These are phyloP conservation scores for Callionymus lyra DNA, from an alignment of 2,113 vertebrate species.

Conservation along the genomic window DNA sequence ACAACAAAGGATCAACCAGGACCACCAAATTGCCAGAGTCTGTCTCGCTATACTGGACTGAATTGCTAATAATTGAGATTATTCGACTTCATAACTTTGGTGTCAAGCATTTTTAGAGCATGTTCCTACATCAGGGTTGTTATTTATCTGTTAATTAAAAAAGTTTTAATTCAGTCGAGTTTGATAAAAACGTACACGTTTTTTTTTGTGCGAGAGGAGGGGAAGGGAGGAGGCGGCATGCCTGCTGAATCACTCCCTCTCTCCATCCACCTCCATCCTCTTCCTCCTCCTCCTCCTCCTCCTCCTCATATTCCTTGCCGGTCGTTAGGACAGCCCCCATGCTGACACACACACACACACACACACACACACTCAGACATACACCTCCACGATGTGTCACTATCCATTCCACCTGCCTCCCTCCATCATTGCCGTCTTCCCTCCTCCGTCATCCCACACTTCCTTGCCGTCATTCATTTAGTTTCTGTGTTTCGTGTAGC, in stretches of 20 bases:
- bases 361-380: slow-evolving; percentile 20
- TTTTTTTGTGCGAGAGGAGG: slow-evolving; percentile 12
- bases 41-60: no score
- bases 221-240: slow-evolving; percentile 23
- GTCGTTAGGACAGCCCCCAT: slow-evolving; percentile 37
- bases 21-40: no score
- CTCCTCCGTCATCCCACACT: slow-evolving; percentile 47
- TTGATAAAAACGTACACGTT: no score
- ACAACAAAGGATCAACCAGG: no score
- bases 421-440: slow-evolving; percentile 32
- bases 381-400: slow-evolving; percentile 59
- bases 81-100: no score
- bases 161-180: no score
- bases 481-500: slow-evolving; percentile 4
- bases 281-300: slow-evolving; percentile 27
- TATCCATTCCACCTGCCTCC: slow-evolving; percentile 49
- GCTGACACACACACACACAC: slow-evolving; percentile 38
- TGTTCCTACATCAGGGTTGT: no score
- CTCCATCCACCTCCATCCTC: slow-evolving; percentile 16
- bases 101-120: no score
- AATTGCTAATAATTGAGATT: no score
- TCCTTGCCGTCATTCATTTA: slow-evolving; percentile 1
- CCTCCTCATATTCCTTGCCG: slow-evolving; percentile 36
- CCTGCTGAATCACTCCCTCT: slow-evolving; percentile 46
- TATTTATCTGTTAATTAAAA: no score